Base-by-base conservation (phyloP, 2,888 invertebrate species). In the Mactromeris polynyma region DNA sequence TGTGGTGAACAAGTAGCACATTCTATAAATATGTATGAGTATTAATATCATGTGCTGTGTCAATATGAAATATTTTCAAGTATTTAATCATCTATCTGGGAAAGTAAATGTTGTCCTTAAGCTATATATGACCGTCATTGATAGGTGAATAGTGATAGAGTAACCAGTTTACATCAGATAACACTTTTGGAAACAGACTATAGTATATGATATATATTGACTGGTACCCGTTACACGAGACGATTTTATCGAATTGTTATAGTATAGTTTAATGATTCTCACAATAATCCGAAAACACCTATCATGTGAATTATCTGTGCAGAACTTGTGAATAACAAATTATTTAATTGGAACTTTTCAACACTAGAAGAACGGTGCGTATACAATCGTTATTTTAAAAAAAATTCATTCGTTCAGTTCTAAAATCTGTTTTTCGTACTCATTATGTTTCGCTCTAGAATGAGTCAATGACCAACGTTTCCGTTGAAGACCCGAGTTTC, bases 391-490 rank as follows among this genome's bases (percentile, higher is more conserved):
- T 73, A 3, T 9, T 14, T 33, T 69, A 14, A 73, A 17, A 58
- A 58, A 14, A 9, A 19, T 2, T 9, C 21, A 58, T 73, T 36
- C 26, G 26, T 9, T 26, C 26, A 26, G 26, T 73, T 73, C 36
- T 21, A 36, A 7, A 14, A 31, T 36, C 6, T 14, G 33, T 33
- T 4, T 33, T 73, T 73, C 73, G 73, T 73, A 73, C 73, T 73
- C 73, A 73, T 36, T 73, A 73, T 73, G 19, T 36, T 36, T 73
- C 73, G 33, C 33, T 73, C 36, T 73, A n/a, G n/a, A n/a, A n/a
- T n/a, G n/a, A n/a, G n/a, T n/a, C n/a, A n/a, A n/a, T n/a, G 19
- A 58, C 26, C 7, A 58, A 21, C 19, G 19, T 21, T 9, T 21
- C 3, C 7, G 17, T 21, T 26, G 2, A 19, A 58, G 21, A 26